Evolutionary conservation across 1,140 invertebrate species (phyloP), one percentile per base, ranked within the genome.

Genomic region (Limonius californicus): DNA sequence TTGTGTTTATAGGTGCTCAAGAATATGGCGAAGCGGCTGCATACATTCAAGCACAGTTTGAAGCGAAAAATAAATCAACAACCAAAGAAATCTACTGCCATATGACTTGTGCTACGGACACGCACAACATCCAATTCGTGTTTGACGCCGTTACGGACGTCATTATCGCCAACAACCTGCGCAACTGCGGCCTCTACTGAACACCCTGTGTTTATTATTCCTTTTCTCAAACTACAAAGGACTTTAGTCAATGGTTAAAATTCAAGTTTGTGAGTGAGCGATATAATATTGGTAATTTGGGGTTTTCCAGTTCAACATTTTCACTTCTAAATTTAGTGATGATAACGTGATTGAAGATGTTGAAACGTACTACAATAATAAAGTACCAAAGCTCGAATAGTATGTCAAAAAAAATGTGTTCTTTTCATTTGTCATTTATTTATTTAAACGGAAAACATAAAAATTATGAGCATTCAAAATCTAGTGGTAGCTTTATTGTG

Each of bases 81-180:
- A 88, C 89, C 76, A 93, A 95, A 81, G 90, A 95, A 78, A 94
- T 95, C 66, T 95, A 95, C 73, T 92, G 90, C 63, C 92, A 95
- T 76, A 90, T 94, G 72, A 95, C 92, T 14, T 95, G 92, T 81
- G 92, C 93, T 21, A 95, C 93, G 42, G 93, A 95, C 72, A 95
- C 92, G 42, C 89, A 86, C 62, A 95, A 95, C 76, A 94, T 95
- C 61, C 87, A 93, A 75, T 39, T 39, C 77, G 92, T 95, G 16
- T 95, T 95, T 74, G 92, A 95, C 78, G 89, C 90, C 60, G 91
- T 95, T 59, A 94, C 92, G 58, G 92, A 95, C 81, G 91, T 95
- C 61, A 94, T 95, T 69, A 93, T 97, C 74, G 94, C 94, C 75
- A 92, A 94, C 74, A 96, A 95, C 80, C 82, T 97, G 53, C 93